phyloP scores from a whole-genome alignment of 2,113 vertebrate genomes.

The Pluvialis apricaria region DNA sequence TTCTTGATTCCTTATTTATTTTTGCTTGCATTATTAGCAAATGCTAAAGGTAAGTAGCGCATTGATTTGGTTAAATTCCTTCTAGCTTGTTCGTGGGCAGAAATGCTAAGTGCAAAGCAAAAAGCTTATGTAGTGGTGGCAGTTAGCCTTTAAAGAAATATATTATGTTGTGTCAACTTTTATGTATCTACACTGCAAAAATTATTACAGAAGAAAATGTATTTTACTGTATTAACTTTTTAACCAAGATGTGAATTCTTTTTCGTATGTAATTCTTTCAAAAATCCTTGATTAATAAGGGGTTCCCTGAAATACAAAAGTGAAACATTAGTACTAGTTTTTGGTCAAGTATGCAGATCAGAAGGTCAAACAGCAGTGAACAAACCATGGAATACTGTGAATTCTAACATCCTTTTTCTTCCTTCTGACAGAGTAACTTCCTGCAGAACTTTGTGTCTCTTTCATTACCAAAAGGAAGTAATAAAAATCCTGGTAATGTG shows the following conservation, averaged over 20 bases:
- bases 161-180: not conserved
- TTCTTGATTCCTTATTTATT: too few species aligned
- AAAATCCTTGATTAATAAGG: not conserved
- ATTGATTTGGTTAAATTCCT: not conserved
- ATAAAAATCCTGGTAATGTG: slow-evolving; percentile 55
- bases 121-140: not conserved
- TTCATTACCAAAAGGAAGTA: slow-evolving; percentile 76
- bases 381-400: not conserved
- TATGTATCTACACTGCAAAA: not conserved
- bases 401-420: not conserved
- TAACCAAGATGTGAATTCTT: not conserved
- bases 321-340: not conserved
- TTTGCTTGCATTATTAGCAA: too few species aligned
- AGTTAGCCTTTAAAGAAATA: not conserved
- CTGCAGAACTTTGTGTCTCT: slow-evolving; percentile 86
- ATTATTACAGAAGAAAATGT: not conserved
- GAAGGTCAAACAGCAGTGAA: not conserved
- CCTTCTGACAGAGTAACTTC: slow-evolving; percentile 87
- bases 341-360: not conserved
- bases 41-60: not conserved
- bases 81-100: not conserved
- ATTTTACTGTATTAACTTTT: not conserved
- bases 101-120: not conserved
- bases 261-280: not conserved
- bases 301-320: not conserved